Base-by-base conservation (phyloP, 2,113 vertebrate genomes). In the Scytalopus superciliaris region DNA sequence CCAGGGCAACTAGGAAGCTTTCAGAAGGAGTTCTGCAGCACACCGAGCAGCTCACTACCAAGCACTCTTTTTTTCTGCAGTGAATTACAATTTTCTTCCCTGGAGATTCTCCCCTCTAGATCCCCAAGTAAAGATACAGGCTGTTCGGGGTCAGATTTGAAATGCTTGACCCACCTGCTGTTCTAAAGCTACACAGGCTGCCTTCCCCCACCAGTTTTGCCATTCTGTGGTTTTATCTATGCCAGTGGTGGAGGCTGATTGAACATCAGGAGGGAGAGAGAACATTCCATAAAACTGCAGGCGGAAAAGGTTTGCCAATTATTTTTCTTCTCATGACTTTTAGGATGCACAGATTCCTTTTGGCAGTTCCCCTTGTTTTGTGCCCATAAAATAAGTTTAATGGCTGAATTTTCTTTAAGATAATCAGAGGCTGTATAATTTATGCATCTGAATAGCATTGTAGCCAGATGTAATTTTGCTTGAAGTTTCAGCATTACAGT, bases 391-490 rank as follows among this genome's bases (percentile, higher is more conserved):
- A 97, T 97, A 98, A 97, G 97, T 98, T 98, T 98, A 98, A 98
- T 98, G 97, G 94, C 87, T 97, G 97, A 97, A 97, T 98, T 98
- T 98, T 97, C 98, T 96, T 98, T 97, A 97, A 97, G 98, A 98
- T 98, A 98, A 98, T 98, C 98, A 98, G 97, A 97, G 96, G 97
- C 96, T 79, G 97, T 96, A 97, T 98, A 98, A 98, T 98, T 98
- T 98, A 98, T 97, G 98, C 97, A 97, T 97, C 94, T 50, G 69
- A 97, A 98, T 94, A 96, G 96, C 95, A 97, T 97, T 97, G 97
- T 97, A 98, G 98, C 97, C 98, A 98, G 98, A 98, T 98, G 98
- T 97, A 98, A 98, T 98, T 98, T 98, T 98, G 97, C 98, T 98
- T n/a, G 64, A 96, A 98, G 97, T 98, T 97, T 98, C 97, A 97